A percentile compares a stretch with the other conserved stretches of the same genome.
Evolutionary conservation across 2,888 invertebrate genomes (phyloP).

Genomic region (Platycnemis pennipes): DNA sequence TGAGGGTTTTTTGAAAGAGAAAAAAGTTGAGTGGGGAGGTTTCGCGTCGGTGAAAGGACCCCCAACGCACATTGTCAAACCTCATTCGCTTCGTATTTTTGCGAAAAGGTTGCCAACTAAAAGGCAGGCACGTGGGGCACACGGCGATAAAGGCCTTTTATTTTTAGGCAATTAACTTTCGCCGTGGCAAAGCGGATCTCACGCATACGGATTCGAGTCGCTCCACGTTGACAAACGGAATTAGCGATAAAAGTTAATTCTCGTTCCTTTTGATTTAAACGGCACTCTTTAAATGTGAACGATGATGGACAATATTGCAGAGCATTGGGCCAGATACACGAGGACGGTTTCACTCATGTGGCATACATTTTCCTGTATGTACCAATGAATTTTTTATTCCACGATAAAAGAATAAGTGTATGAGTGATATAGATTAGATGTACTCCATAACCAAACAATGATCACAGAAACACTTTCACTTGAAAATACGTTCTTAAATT

Average conservation of each 20-base stretch:
- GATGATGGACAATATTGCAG: too few species aligned
- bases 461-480: too few species aligned
- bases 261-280: too few species aligned
- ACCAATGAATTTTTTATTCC: too few species aligned
- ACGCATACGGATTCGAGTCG: not conserved
- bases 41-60: not conserved
- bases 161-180: not conserved
- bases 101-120: not conserved
- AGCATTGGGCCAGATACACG: too few species aligned
- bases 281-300: too few species aligned
- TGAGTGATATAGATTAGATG: too few species aligned
- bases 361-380: too few species aligned
- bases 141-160: not conserved
- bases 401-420: too few species aligned
- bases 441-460: too few species aligned
- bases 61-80: not conserved
- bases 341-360: too few species aligned
- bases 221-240: not conserved
- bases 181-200: not conserved
- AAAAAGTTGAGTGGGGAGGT: not conserved
- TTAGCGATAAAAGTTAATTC: not conserved
- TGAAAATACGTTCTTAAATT: too few species aligned
- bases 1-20: not conserved
- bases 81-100: not conserved
- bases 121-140: not conserved